Conservation (phyloP, 2,888 invertebrate species). For the Vanessa cardui region DNA sequence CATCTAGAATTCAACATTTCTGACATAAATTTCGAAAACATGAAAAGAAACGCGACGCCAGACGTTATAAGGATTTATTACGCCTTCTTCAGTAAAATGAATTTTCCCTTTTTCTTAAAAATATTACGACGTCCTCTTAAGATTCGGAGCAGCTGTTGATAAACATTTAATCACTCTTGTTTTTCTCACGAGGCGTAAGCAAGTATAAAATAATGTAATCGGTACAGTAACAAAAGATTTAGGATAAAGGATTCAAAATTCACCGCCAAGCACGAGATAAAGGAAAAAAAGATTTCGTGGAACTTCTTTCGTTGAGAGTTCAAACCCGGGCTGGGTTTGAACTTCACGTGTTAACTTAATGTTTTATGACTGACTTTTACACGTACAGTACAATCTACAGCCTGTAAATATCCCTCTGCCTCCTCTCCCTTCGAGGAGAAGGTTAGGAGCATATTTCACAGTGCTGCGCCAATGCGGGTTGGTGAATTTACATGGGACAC, state of each 20-base stretch:
- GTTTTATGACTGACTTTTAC: too few relatives aligned
- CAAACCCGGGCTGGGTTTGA: too few relatives aligned
- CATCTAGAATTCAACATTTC: constrained; percentile 15
- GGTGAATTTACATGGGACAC: too few relatives aligned
- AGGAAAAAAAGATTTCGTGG: too few relatives aligned
- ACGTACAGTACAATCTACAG: too few relatives aligned
- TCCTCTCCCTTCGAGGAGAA: too few relatives aligned
- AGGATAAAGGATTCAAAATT: background rate
- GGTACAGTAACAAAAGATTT: background rate
- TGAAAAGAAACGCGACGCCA: constrained; percentile 18
- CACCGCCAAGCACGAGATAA: too few relatives aligned
- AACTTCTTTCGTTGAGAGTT: too few relatives aligned
- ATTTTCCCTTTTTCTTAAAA: constrained; percentile 15
- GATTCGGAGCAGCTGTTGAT: constrained; percentile 18
- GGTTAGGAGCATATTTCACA: too few relatives aligned
- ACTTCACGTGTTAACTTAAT: too few relatives aligned
- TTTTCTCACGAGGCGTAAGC: background rate
- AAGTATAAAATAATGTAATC: background rate
- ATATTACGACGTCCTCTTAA: constrained; percentile 23
- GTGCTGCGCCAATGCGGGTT: too few relatives aligned
- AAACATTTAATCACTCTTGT: constrained; percentile 7
- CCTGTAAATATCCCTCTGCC: too few relatives aligned
- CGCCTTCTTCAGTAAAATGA: constrained; percentile 15
- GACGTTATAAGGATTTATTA: constrained; percentile 30
- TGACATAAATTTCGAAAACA: constrained; percentile 26